phyloP scores from a whole-genome alignment of 2,113 vertebrate genomes.

The Raja brachyura region DNA sequence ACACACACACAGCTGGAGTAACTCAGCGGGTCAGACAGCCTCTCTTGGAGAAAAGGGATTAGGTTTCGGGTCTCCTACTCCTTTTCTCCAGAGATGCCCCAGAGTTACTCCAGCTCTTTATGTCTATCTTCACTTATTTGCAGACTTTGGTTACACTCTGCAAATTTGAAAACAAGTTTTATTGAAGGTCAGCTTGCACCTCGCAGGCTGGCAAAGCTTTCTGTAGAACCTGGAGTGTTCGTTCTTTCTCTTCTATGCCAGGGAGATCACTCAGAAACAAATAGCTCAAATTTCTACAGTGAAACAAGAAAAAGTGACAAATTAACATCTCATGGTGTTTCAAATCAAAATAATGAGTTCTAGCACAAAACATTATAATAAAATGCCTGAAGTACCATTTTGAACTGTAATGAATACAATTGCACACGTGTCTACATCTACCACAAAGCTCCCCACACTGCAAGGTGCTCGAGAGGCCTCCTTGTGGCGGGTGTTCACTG shows the following conservation, averaged over 20 bases:
- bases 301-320: conserved; percentile 38
- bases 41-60: no score
- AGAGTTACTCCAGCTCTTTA: no score
- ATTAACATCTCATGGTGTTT: not conserved
- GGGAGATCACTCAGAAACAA: conserved; percentile 88
- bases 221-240: conserved; percentile 59
- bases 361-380: not conserved
- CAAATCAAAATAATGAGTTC: not conserved
- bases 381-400: not conserved
- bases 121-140: not conserved
- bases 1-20: no score
- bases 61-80: no score
- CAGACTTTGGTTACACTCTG: not conserved
- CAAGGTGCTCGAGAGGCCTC: not conserved
- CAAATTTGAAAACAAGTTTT: conserved; percentile 41
- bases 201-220: conserved; percentile 70
- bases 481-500: not conserved
- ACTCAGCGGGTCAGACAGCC: no score
- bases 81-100: no score
- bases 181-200: conserved; percentile 65
- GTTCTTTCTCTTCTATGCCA: conserved; percentile 68
- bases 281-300: conserved; percentile 73
- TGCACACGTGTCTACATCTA: not conserved
- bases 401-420: not conserved
- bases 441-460: not conserved